Percentiles rank a stretch among this genome's conserved stretches.
Conservation (phyloP, 2,113 vertebrate genomes). For the Alouatta palliata region DNA sequence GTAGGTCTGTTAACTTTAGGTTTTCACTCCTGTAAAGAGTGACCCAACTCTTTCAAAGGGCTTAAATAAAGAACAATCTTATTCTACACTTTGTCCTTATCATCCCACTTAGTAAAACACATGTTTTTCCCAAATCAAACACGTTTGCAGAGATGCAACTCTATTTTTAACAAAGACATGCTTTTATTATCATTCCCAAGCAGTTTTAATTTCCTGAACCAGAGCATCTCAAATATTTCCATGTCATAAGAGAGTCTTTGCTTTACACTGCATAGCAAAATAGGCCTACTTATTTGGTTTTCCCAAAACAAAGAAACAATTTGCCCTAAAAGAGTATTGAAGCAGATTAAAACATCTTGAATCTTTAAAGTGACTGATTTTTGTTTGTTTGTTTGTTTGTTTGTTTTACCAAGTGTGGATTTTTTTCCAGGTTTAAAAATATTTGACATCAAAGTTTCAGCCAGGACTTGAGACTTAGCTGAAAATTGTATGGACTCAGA, state of each 20-base stretch:
- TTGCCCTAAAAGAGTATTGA: background rate
- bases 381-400: background rate
- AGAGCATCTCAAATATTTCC: background rate
- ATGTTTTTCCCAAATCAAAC: background rate
- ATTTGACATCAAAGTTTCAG: background rate
- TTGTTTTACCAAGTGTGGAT: background rate
- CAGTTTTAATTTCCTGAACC: background rate
- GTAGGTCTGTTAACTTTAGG: background rate
- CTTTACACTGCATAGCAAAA: constrained; percentile 3
- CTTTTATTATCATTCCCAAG: background rate
- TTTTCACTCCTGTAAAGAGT: background rate
- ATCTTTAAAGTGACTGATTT: background rate
- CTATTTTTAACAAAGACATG: background rate
- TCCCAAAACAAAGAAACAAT: constrained; percentile 5
- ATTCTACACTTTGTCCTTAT: background rate
- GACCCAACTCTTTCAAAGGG: background rate
- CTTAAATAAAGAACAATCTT: background rate
- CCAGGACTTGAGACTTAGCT: background rate
- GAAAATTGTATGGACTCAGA: background rate
- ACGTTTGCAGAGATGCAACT: background rate
- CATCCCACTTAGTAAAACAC: background rate
- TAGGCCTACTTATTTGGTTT: background rate
- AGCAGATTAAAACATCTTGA: background rate
- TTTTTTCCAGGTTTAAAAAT: background rate
- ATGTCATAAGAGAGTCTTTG: background rate